Conservation (phyloP, 2,888 invertebrate species). For the Alloplasta piceator region DNA sequence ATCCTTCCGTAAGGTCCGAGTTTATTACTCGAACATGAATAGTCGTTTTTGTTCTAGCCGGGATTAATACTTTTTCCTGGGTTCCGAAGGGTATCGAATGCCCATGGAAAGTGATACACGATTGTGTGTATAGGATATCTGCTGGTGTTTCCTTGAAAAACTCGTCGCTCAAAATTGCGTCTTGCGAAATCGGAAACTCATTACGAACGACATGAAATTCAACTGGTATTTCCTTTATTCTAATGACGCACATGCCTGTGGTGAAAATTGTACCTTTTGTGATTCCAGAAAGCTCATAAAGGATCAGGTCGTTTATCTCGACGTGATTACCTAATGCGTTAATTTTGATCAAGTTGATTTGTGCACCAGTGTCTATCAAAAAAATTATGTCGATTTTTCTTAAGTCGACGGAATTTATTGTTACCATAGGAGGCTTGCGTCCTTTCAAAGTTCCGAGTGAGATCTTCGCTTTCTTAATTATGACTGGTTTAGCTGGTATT, state of each 20-base stretch:
- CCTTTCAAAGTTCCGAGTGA: too few species aligned
- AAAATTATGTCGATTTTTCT: too few species aligned
- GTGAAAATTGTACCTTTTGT: neutral
- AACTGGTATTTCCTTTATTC: neutral
- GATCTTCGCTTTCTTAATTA: too few species aligned
- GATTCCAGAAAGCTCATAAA: neutral
- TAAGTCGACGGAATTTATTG: too few species aligned
- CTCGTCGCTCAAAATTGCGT: constrained; percentile 13
- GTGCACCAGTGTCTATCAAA: too few species aligned
- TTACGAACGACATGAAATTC: constrained; percentile 27
- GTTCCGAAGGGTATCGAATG: constrained; percentile 33
- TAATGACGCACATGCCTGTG: constrained; percentile 10
- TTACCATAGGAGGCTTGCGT: too few species aligned
- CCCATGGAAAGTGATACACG: constrained; percentile 22
- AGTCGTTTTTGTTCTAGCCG: constrained; percentile 5
- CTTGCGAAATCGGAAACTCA: constrained; percentile 22
- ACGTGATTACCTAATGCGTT: too few species aligned
- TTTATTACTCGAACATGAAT: constrained; percentile 5
- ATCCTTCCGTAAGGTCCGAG: constrained; percentile 15
- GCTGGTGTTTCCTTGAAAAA: constrained; percentile 35
- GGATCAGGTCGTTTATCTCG: too few species aligned
- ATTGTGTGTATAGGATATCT: constrained; percentile 19
- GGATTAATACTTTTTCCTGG: constrained; percentile 18
- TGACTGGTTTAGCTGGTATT: too few species aligned
- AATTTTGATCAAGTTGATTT: neutral